Percentiles rank a stretch among this genome's conserved stretches.
phyloP scores from a whole-genome alignment of 2,797 vertebrate species.

The Pipistrellus kuhlii region DNA sequence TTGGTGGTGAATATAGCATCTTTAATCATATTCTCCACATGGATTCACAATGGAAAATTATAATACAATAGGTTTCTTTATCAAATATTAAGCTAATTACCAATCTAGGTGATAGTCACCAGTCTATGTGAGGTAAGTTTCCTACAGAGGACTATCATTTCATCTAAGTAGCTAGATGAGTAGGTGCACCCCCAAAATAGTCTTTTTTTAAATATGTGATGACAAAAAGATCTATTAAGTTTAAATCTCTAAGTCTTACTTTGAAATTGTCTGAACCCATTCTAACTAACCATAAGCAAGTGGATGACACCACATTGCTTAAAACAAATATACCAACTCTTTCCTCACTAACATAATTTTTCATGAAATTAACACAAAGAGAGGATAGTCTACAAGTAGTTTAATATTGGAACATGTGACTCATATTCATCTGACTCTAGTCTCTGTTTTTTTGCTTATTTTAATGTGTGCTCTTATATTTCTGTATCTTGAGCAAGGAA shows the following conservation, averaged over 20 bases:
- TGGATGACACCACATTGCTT: background rate
- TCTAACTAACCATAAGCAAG: background rate
- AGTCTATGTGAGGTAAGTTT: background rate
- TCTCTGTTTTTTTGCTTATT: background rate
- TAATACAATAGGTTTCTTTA: background rate
- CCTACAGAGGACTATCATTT: background rate
- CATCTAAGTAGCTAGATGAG: background rate
- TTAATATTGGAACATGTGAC: background rate
- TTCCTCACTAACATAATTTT: background rate
- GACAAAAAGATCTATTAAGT: constrained; percentile 11
- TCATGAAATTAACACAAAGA: background rate
- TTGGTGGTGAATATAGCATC: background rate
- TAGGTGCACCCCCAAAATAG: background rate
- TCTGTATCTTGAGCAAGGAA: background rate
- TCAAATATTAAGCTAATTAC: constrained; percentile 21
- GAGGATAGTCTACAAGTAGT: background rate
- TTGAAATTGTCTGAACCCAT: background rate
- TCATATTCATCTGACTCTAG: background rate
- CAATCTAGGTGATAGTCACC: background rate
- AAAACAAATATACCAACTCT: background rate
- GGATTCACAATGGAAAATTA: constrained; percentile 15
- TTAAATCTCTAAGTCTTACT: background rate
- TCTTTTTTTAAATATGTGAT: constrained; percentile 1
- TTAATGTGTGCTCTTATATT: background rate
- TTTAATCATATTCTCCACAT: background rate